A percentile compares a stretch with the other conserved stretches of the same genome.
phyloP scores from a whole-genome alignment of 2,797 vertebrate species.

The Distichodus sexfasciatus region DNA sequence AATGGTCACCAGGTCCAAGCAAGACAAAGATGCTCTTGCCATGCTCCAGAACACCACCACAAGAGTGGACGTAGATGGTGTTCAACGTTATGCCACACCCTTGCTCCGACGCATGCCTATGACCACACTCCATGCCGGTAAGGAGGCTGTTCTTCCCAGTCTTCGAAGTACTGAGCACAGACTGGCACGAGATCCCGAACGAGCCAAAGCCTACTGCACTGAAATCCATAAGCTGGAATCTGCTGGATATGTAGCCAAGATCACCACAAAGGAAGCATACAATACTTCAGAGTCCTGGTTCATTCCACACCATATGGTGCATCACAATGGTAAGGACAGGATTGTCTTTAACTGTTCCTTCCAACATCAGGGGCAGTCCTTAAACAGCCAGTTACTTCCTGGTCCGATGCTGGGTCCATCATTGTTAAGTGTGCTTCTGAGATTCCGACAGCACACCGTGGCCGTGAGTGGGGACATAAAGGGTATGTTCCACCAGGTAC shows the following conservation, averaged over 20 bases:
- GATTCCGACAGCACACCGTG: too few species aligned
- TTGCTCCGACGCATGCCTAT: neutral
- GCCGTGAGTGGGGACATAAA: neutral
- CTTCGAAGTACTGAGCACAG: slow-evolving; percentile 19
- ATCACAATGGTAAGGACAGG: too few species aligned
- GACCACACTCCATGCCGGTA: neutral
- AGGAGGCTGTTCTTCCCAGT: neutral
- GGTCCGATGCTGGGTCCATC: too few species aligned
- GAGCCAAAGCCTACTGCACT: neutral
- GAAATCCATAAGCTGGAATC: slow-evolving; percentile 18
- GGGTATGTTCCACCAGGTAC: neutral
- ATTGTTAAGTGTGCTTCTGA: too few species aligned
- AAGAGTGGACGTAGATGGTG: neutral
- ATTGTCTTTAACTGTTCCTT: too few species aligned
- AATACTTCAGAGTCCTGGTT: too few species aligned
- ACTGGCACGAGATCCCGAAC: slow-evolving; percentile 13
- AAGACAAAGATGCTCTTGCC: slow-evolving; percentile 26
- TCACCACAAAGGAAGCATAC: neutral
- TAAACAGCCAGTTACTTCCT: too few species aligned
- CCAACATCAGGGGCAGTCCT: too few species aligned
- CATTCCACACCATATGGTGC: too few species aligned
- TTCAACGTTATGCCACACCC: neutral
- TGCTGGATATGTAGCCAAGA: slow-evolving; percentile 22
- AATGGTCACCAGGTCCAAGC: slow-evolving; percentile 12
- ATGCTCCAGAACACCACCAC: slow-evolving; percentile 17